These are phyloP conservation scores for Manis javanica DNA, from an alignment of 2,797 vertebrate genomes.

Conservation along the genomic window DNA sequence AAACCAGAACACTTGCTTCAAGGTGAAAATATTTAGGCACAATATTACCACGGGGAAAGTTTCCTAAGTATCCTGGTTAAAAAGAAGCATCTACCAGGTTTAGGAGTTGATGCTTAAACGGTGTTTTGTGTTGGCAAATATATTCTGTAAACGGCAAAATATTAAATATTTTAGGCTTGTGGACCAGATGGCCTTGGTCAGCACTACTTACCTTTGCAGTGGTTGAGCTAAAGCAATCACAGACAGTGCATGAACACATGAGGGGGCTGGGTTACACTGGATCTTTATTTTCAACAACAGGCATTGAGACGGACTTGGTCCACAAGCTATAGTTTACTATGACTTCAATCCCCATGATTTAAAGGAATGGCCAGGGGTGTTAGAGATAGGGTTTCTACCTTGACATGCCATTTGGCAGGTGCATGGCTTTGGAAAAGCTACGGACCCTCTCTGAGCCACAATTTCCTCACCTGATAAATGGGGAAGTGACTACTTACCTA, in stretches of 20 bases:
- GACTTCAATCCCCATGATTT: neutral
- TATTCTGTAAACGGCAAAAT: neutral
- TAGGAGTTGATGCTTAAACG: constrained; percentile 29
- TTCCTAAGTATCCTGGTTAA: constrained; percentile 65
- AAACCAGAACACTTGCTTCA: constrained; percentile 66
- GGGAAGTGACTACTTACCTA: neutral
- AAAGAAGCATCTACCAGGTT: constrained; percentile 18
- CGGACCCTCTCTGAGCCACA: neutral
- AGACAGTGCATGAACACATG: neutral
- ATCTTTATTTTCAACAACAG: neutral
- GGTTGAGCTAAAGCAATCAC: neutral
- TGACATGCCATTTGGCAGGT: neutral
- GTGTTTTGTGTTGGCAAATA: neutral
- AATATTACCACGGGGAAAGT: constrained; percentile 60
- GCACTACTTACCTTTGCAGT: neutral
- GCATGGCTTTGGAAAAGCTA: neutral
- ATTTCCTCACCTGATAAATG: neutral
- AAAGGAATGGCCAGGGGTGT: neutral
- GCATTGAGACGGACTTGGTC: neutral
- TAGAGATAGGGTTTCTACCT: neutral
- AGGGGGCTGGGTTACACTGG: neutral
- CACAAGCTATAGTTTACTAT: too few relatives aligned
- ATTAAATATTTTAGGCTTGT: constrained; percentile 44
- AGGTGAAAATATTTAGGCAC: constrained; percentile 73
- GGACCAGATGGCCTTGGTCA: neutral